Percentiles rank a stretch among this genome's conserved stretches.
These are phyloP conservation scores for Scleropages formosus DNA, from an alignment of 2,797 vertebrate species.

Conservation along the genomic window DNA sequence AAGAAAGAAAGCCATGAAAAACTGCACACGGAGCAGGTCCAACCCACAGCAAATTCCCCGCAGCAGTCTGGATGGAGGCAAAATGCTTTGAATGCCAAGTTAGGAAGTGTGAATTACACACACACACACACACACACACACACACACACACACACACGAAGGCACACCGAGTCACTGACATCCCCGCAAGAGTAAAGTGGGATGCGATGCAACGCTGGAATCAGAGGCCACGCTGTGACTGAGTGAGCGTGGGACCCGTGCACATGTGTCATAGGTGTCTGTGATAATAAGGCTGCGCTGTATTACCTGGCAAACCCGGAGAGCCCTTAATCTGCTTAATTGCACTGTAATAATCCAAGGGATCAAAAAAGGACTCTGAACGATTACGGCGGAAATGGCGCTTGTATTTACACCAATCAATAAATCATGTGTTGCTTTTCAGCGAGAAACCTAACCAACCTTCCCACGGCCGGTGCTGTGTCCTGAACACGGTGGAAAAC, in stretches of 20 bases:
- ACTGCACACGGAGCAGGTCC: no score
- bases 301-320: conserved; percentile 17
- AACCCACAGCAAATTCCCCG: no score
- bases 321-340: conserved; percentile 23
- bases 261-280: background rate
- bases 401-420: conserved; percentile 46
- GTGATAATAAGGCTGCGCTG: background rate
- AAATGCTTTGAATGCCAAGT: no score
- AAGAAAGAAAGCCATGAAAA: no score
- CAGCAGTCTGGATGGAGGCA: no score
- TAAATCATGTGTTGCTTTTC: conserved; percentile 52
- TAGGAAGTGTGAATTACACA: no score
- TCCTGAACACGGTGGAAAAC: no score
- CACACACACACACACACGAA: background rate
- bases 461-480: background rate
- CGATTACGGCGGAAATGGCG: conserved; percentile 40
- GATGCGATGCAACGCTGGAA: background rate
- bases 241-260: background rate
- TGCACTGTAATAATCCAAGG: conserved; percentile 40
- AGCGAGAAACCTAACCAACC: background rate
- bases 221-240: background rate
- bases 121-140: no score
- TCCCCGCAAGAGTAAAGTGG: background rate
- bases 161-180: background rate
- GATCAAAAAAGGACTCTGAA: conserved; percentile 39